phyloP scores from a whole-genome alignment of 2,888 invertebrate genomes.

The Mimachlamys varia region DNA sequence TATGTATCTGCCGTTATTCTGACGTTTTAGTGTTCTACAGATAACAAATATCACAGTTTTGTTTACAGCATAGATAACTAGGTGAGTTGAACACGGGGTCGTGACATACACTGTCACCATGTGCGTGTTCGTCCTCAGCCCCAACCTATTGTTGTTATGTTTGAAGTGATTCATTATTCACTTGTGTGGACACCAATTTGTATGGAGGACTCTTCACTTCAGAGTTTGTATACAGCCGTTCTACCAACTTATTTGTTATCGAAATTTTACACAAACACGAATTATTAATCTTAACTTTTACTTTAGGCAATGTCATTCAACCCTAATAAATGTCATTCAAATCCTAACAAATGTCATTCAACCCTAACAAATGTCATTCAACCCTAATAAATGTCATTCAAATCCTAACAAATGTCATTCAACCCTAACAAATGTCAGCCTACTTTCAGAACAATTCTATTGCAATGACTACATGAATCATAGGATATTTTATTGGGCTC shows the following conservation, averaged over 20 bases:
- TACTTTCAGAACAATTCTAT: background rate
- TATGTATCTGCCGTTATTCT: background rate
- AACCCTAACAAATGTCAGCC: too few species aligned
- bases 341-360: too few species aligned
- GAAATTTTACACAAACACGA: background rate
- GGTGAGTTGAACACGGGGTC: background rate
- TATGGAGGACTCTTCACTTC: conserved; percentile 8
- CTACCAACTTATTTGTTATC: background rate
- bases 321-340: background rate
- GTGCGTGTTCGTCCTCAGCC: background rate
- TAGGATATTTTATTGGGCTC: background rate
- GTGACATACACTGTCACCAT: background rate
- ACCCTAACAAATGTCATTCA: background rate
- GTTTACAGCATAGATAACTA: background rate
- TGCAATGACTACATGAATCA: background rate
- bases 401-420: too few species aligned
- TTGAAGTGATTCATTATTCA: conserved; percentile 28
- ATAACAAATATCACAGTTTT: background rate
- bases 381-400: background rate
- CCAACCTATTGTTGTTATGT: background rate
- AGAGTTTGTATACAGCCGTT: background rate
- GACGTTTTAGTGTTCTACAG: background rate
- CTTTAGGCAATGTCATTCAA: background rate
- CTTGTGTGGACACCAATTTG: background rate
- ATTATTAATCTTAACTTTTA: background rate